Base-by-base conservation (phyloP, 2,888 invertebrate genomes). In the Anorthoa munda region DNA sequence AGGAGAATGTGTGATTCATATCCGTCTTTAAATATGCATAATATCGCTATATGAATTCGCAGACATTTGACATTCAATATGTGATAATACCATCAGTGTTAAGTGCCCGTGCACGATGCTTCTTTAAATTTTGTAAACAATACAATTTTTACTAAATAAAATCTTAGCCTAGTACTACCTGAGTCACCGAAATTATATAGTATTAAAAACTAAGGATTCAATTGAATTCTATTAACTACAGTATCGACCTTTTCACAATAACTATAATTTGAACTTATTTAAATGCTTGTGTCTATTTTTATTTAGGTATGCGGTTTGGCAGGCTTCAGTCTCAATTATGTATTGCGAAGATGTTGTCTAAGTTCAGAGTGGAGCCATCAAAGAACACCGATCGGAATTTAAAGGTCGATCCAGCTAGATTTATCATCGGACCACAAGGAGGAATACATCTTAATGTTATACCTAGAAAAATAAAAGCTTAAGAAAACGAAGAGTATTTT, bases 251-350 rank as follows among this genome's bases (percentile, higher is more conserved):
- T n/a, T n/a, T n/a, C n/a, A n/a, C n/a, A n/a, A n/a, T n/a, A n/a
- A n/a, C n/a, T n/a, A 45, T 45, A 18, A 45, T 55, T 39, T 4
- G 1, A 18, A 3, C 1, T 9, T 55, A 63, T 51, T 46, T 68
- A 17, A 23, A 26, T 59, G 17, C 61, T 26, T 69, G 64, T 78
- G 13, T 79, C n/a, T n/a, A n/a, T n/a, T n/a, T n/a, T n/a, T n/a
- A n/a, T n/a, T n/a, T n/a, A n/a, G n/a, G n/a, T n/a, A n/a, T n/a
- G n/a, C 89, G 93, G 15, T 93, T 93, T 72, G 92, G 90, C 15
- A 90, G 87, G 73, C 71, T 92, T 9, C 91, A 93, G 63, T 87
- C 88, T 26, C 77, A 81, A 15, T 80, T 93, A 50, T 90, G 92
- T 48, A 68, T 92, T 1, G 78, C 85, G 7, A 90, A 88, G 67